Base-by-base conservation (phyloP, 1,140 invertebrate genomes). In the Octopus sinensis region DNA sequence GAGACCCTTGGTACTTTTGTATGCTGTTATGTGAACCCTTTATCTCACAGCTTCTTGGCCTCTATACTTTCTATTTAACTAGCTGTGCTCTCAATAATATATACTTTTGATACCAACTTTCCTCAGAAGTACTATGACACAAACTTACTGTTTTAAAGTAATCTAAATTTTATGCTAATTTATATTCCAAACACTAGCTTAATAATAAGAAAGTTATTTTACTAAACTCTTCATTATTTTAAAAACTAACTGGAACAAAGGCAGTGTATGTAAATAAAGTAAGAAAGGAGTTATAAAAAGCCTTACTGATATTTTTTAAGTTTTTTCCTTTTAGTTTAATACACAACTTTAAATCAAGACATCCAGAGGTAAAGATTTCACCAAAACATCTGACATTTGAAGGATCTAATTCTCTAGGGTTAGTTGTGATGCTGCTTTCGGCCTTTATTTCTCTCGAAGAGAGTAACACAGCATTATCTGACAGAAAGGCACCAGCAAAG, bases 401-500 rank as follows among this genome's bases (percentile, higher is more conserved):
- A 12, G 79, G 53, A 54, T 84, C 78, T 30, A 86, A 78, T 0
- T 82, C 52, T 23, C 53, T n/a, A 23, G 85, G 82, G 6, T 17
- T 62, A 52, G 81, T 73, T 53, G 80, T 30, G 54, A 86, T 62
- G 2, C 51, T 80, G 6, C 80, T 82, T 9, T 80, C 43, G 68
- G 84, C 54, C 51, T 85, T 81, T 6, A 86, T 62, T 17, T 84
- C 78, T n/a, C 84, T 54, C 4, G 83, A 81, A 51, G 79, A 43
- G 30, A 86, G 79, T 43, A 86, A 78, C 4, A 86, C 84, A 30
- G 84, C 85, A 17, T 54, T 80, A 75, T 84, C 81, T 17, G 85
- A 85, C 17, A 79, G 81, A 80, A 75, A 85, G 9, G 85, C 80
- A 30, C 85, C 85, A 10, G 85, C 83, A 52, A 80, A 82, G 62